These are phyloP conservation scores for Philaethria dido DNA, from an alignment of 2,888 invertebrate genomes.

Conservation along the genomic window DNA sequence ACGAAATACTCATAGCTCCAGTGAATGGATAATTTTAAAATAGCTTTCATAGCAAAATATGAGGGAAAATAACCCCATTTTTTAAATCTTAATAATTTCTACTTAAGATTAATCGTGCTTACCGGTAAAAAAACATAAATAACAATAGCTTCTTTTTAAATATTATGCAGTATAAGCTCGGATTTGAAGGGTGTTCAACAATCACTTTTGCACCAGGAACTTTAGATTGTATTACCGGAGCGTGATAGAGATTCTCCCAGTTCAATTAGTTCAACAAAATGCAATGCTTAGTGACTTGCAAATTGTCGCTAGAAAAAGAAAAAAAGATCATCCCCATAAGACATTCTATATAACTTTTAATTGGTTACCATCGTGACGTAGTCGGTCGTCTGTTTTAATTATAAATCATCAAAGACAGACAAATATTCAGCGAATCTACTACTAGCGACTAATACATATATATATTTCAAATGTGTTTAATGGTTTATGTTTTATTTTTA, in stretches of 20 bases:
- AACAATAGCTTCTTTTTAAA: constrained; percentile 7
- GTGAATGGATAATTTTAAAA: background rate
- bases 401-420: background rate
- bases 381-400: background rate
- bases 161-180: background rate
- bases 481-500: background rate
- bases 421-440: too few relatives aligned
- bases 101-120: constrained; percentile 34
- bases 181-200: constrained; percentile 11
- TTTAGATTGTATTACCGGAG: constrained; percentile 5
- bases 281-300: constrained; percentile 14
- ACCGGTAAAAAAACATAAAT: background rate
- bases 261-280: constrained; percentile 15
- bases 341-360: constrained; percentile 6
- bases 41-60: background rate
- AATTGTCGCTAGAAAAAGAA: background rate
- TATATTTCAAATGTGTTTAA: too few relatives aligned
- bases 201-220: background rate
- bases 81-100: constrained; percentile 27
- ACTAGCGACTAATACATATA: too few relatives aligned
- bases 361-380: background rate
- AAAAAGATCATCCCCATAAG: background rate
- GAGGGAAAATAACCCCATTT: constrained; percentile 14
- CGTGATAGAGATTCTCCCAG: constrained; percentile 12
- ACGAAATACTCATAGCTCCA: background rate